Evolutionary conservation across 2,888 invertebrate species (phyloP), one percentile per base, ranked within the genome.

Genomic region (Pristionchus fissidentatus): DNA sequence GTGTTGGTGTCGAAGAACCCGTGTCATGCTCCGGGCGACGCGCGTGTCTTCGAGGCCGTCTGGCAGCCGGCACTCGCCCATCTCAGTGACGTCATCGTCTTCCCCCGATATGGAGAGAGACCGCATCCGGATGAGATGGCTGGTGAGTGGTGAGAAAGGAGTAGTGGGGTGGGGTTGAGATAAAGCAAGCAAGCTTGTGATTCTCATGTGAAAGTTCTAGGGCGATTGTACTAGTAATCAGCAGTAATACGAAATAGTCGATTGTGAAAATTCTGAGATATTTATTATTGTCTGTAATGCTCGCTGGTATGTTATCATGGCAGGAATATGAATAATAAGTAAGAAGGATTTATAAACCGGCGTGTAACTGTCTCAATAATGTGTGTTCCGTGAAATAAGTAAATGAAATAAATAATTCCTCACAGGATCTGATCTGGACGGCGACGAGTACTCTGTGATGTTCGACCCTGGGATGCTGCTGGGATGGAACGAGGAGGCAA

Each of bases 71-170:
- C 86, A 87, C 86, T 90, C 89, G 55, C 87, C 83, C 85, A 91
- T 86, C 83, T 91, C 8, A 60, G 86, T 29, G 93, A 93, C 84
- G 93, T 93, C 35, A 91, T 93, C 46, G 93, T 93, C 5, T 93
- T 93, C 84, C 93, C 93, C 7, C 87, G 90, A 3, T 86, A 91
- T 70, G 93, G 93, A 7, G 88, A 88, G 0, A 86, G 93, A 79
- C 93, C 93, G 1, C 93, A 93, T 87, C 91, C 93, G 2, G 92
- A 93, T 85, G 92, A 93, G 88, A 93, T 93, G 92, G 92, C 92
- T 4, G 93, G 89, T 87, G 32, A 13, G 87, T 43, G 26, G 29
- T n/a, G n/a, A n/a, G n/a, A n/a, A n/a, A n/a, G n/a, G n/a, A n/a
- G n/a, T n/a, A n/a, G n/a, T n/a, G n/a, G n/a, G n/a, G n/a, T n/a